These are phyloP conservation scores for Lithophane ornitopus DNA, from an alignment of 2,888 invertebrate species.

Conservation along the genomic window DNA sequence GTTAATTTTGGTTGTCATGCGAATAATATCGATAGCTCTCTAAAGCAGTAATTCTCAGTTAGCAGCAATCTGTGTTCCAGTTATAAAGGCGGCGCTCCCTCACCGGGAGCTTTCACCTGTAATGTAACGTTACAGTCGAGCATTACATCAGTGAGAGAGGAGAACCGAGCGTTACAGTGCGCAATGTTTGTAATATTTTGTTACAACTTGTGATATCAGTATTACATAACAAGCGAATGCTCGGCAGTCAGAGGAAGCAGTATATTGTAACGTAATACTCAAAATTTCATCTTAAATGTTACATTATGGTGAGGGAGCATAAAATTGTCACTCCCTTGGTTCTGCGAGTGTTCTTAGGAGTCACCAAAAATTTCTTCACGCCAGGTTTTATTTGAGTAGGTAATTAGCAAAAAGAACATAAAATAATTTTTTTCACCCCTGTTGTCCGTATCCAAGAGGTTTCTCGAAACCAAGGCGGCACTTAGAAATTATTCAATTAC, in stretches of 20 bases:
- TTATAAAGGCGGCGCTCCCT: background rate
- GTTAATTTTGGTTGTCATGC: background rate
- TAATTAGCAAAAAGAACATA: background rate
- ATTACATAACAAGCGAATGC: too few species aligned
- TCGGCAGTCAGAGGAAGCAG: too few species aligned
- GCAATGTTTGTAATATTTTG: too few species aligned
- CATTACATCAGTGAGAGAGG: too few species aligned
- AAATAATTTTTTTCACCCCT: too few species aligned
- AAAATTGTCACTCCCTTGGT: background rate
- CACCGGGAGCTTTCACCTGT: too few species aligned
- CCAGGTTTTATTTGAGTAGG: background rate
- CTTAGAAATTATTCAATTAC: slow-evolving; percentile 19
- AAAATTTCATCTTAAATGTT: too few species aligned
- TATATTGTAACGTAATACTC: too few species aligned
- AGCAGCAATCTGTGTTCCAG: background rate
- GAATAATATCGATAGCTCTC: background rate
- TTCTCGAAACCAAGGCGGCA: background rate
- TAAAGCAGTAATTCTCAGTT: background rate
- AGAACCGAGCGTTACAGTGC: too few species aligned
- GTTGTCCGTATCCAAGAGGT: background rate
- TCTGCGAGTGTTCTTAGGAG: background rate
- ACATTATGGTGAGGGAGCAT: too few species aligned
- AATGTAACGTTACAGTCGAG: too few species aligned
- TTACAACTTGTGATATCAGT: too few species aligned
- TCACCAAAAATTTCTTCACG: background rate